Base-by-base conservation (phyloP, 2,888 invertebrate genomes). In the Phalangium opilio region DNA sequence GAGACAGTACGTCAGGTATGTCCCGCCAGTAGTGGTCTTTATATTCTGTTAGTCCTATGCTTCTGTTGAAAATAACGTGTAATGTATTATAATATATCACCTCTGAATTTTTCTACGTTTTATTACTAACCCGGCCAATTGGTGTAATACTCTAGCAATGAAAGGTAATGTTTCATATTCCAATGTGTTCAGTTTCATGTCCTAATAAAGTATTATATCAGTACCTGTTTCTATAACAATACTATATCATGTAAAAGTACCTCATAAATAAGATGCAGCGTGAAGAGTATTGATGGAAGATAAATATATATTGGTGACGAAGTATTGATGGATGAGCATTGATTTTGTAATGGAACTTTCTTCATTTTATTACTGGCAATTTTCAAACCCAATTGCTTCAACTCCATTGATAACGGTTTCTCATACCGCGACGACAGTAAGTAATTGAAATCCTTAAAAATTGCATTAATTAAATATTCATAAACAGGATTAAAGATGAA, bases 231-330 rank as follows among this genome's bases (percentile, higher is more conserved):
- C 8, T 27, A 27, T 7, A 27, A 27, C 4, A 27, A 27, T 27
- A 27, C 8, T 27, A 4, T 8, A 27, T 27, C 8, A 8, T 27
- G 27, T 27, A 27, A 27, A 27, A 27, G 8, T 58, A 70, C 72
- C 72, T 93, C 91, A 60, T 91, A 91, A 0, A 90, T 72, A 27
- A 93, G 70, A 69, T 93, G 93, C 33, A 93, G 70, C 0, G 82
- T 74, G 62, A 78, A 85, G 48, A 89, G 72, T 27, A 90, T 73
- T 45, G 81, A 72, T 5, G 82, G 74, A 11, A 83, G 74, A 58
- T 80, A 77, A 0, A 77, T 73, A 58, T 83, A 87, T 2, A 90
- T 67, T 1, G 77, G 63, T 0, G 82, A 75, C 50, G 75, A 76
- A 0, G 72, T 65, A 58, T 80, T 78, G 49, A 81, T 73, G 57